Evolutionary conservation across 2,888 invertebrate species (phyloP), one percentile per base, ranked within the genome.

Genomic region (Ellobium chinense): DNA sequence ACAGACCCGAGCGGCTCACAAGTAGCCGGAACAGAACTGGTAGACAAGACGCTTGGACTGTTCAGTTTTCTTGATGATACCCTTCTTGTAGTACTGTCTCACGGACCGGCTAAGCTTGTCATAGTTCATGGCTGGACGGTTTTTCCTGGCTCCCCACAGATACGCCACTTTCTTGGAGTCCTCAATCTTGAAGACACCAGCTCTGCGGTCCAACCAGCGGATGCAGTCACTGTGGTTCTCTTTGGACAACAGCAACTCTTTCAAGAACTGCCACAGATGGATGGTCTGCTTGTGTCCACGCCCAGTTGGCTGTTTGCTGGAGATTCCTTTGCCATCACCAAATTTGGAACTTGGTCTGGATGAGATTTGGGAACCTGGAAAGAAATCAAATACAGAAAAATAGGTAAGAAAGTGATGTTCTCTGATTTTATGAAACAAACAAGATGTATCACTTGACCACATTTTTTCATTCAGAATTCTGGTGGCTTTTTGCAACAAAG

Each of bases 71-170:
- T 98, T 98, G 76, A 91, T 91, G 82, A 92, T 92, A 93, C 99
- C 99, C 24, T 83, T 83, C 74, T 83, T 83, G 79, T 83, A 83
- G 77, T 83, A 83, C 65, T 83, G 83, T 39, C 83, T n/a, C 7
- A 83, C 81, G 1, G 83, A 83, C 5, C 83, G 83, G 66, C 83
- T 83, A 21, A 83, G 94, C 93, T 99, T 99, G 94, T 99, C 99
- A 94, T 99, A 99, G 94, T 99, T 99, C 99, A 99, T 99, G 37
- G 98, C 98, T 0, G 99, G 98, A 14, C 99, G 95, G 94, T 99
- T 99, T 94, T 99, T 99, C 86, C 99, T 95, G 90, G 97, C 96
- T 83, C 99, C 99, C 99, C 99, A 99, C 77, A 98, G 95, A 88
- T 97, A 95, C n/a, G 99, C 99, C 75, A 99, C 98, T 87, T 97